Base-by-base conservation (phyloP, 2,113 vertebrate species). In the Xenus cinereus region DNA sequence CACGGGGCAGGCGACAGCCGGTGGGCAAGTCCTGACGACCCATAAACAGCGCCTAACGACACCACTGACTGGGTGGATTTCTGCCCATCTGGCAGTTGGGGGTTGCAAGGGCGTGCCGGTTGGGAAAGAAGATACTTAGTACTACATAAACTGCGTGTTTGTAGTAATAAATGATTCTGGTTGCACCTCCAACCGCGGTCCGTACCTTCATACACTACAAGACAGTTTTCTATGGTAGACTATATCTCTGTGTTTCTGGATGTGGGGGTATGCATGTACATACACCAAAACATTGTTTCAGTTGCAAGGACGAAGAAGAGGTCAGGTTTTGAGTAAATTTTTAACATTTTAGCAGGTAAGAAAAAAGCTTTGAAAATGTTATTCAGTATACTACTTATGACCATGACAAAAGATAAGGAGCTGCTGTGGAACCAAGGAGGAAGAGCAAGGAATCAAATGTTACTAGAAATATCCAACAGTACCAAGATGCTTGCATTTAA, bases 211-310 rank as follows among this genome's bases (percentile, higher is more conserved):
- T 46, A 46, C 20, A 5, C 45, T 46, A 46, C 45, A 46, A 46
- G 45, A 46, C 10, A 22, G 9, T 46, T 64, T 84, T 57, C 33
- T 32, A 21, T 1, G 2, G 3, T 15, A 6, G 27, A 50, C 56
- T 39, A 10, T 15, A 62, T 32, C 12, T 60, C 8, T 54, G 16
- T 10, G 8, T 26, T 60, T 53, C 26, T 41, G 39, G 8, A 12
- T 41, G 20, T 56, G n/a, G 3, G 2, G 39, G 5, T 33, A 46
- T 0, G 1, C 4, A 24, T 20, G 6, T 33, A 73, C 13, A 21
- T 16, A 14, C 5, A 66, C 7, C 5, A 43, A 82, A 66, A 41
- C 6, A 20, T 10, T 39, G 3, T 12, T 71, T 60, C 0, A 0
- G 14, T 33, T 50, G 20, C 46, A 67, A 56, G 10, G 23, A 73